phyloP scores from a whole-genome alignment of 2,888 invertebrate species.

The Drosophila kanekoi region DNA sequence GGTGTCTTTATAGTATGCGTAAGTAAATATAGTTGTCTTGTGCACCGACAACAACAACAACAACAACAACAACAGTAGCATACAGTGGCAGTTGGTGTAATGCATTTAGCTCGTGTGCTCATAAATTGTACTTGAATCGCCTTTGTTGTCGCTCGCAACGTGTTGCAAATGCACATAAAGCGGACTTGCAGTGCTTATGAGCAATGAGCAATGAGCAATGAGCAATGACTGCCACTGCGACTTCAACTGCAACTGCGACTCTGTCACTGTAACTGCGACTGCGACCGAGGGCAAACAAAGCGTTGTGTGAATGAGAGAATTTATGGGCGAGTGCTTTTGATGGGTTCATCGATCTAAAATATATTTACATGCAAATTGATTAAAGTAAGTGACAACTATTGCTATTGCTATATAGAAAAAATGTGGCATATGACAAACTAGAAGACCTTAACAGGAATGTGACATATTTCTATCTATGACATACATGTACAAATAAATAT shows the following conservation, averaged over 20 bases:
- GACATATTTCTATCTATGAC: too few relatives aligned
- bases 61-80: slow-evolving; percentile 20
- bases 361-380: background rate
- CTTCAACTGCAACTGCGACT: background rate
- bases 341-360: slow-evolving; percentile 28
- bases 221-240: background rate
- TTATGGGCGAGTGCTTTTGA: slow-evolving; percentile 8
- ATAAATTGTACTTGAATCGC: slow-evolving; percentile 51
- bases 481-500: too few relatives aligned
- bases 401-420: background rate
- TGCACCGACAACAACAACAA: slow-evolving; percentile 36
- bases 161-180: slow-evolving; percentile 50
- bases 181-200: slow-evolving; percentile 22
- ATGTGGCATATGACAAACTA: too few relatives aligned
- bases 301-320: background rate
- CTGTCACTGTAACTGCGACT: slow-evolving; percentile 13
- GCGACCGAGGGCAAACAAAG: slow-evolving; percentile 24
- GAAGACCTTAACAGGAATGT: too few relatives aligned
- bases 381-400: background rate
- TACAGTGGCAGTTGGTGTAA: slow-evolving; percentile 54
- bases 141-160: slow-evolving; percentile 49
- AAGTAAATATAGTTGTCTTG: slow-evolving; percentile 29
- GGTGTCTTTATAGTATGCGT: slow-evolving; percentile 25
- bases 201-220: slow-evolving; percentile 30
- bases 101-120: slow-evolving; percentile 48